A percentile compares a stretch with the other conserved stretches of the same genome.
Evolutionary conservation across 2,888 invertebrate genomes (phyloP).

Genomic region (Pammene fasciana): DNA sequence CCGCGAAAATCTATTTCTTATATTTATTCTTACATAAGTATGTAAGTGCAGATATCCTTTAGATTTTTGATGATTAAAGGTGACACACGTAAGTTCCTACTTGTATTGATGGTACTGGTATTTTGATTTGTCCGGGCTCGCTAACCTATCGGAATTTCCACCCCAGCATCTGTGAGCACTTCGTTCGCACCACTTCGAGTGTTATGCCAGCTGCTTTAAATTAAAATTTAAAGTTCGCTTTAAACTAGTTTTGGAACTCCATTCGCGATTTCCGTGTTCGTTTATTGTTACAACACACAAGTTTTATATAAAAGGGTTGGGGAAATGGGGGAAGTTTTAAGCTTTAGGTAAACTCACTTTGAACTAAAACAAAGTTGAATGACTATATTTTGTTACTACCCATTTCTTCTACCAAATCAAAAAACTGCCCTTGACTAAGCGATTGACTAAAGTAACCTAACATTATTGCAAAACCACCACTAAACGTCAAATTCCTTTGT

Average conservation of each 20-base stretch:
- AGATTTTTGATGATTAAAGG: too few relatives aligned
- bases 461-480: not conserved
- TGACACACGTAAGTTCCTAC: too few relatives aligned
- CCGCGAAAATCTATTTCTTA: too few relatives aligned
- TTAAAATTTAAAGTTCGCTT: conserved; percentile 24
- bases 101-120: not conserved
- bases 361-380: too few relatives aligned
- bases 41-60: too few relatives aligned
- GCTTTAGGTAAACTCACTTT: too few relatives aligned
- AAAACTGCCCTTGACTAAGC: too few relatives aligned
- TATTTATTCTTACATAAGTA: too few relatives aligned
- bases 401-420: too few relatives aligned
- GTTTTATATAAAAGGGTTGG: too few relatives aligned
- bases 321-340: too few relatives aligned
- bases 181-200: conserved; percentile 20
- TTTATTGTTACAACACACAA: not conserved
- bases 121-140: not conserved
- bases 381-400: too few relatives aligned
- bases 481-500: not conserved
- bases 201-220: conserved; percentile 31
- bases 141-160: not conserved
- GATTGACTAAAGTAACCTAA: not conserved
- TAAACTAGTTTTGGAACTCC: conserved; percentile 22
- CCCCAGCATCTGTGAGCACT: conserved; percentile 7
- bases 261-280: conserved; percentile 1